Evolutionary conservation across 1,140 invertebrate genomes (phyloP).

Genomic region (Drosophila erecta): DNA sequence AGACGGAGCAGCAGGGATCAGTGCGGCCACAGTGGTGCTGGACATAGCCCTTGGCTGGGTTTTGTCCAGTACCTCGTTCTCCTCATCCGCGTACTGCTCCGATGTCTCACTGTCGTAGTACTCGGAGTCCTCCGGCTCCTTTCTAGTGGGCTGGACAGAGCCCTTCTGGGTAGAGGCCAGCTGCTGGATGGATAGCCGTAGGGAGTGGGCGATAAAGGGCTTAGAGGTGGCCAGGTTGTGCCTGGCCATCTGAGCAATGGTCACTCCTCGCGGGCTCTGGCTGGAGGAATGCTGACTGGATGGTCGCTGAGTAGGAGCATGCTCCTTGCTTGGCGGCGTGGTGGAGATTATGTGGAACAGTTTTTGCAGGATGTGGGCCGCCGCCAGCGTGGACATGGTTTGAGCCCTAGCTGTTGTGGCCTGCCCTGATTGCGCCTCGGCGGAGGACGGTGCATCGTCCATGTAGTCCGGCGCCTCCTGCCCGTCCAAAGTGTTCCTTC

Average conservation of each 20-base stretch:
- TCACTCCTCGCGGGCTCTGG: slow-evolving; percentile 18
- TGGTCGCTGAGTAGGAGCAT: not conserved
- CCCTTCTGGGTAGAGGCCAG: slow-evolving; percentile 38
- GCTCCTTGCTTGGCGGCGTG: slow-evolving; percentile 21
- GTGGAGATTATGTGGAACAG: slow-evolving; percentile 57
- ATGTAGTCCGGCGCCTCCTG: slow-evolving; percentile 46
- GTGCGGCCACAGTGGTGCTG: slow-evolving; percentile 17
- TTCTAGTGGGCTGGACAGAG: slow-evolving; percentile 7
- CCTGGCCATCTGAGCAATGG: slow-evolving; percentile 56
- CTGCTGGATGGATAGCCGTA: slow-evolving; percentile 59
- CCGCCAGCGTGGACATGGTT: slow-evolving; percentile 53
- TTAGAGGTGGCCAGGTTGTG: slow-evolving; percentile 68
- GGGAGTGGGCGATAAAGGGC: slow-evolving; percentile 56
- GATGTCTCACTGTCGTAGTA: slow-evolving; percentile 46
- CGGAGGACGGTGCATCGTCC: slow-evolving; percentile 39
- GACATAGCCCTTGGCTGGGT: slow-evolving; percentile 1
- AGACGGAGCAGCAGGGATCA: not conserved
- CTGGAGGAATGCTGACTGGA: not conserved
- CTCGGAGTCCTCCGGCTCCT: slow-evolving; percentile 39
- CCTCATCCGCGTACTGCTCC: slow-evolving; percentile 44
- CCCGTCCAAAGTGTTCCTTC: slow-evolving; percentile 14
- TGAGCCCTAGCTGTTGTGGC: slow-evolving; percentile 16
- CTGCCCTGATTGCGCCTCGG: slow-evolving; percentile 3
- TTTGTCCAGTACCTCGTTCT: slow-evolving; percentile 25
- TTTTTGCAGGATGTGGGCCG: slow-evolving; percentile 49